Conservation (phyloP, 2,888 invertebrate genomes). For the Seira musarum region DNA sequence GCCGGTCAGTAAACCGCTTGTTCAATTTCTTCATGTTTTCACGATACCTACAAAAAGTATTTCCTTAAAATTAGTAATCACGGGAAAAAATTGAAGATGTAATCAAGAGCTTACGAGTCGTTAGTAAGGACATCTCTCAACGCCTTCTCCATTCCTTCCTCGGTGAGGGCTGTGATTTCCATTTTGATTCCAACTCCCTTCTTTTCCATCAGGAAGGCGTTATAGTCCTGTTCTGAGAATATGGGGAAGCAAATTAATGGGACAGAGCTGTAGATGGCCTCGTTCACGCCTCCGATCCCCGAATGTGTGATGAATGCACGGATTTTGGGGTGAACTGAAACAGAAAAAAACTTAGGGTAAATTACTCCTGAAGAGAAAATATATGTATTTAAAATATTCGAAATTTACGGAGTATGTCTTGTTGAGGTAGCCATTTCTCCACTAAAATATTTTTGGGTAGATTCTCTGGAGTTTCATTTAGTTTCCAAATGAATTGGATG, state of each 20-base stretch:
- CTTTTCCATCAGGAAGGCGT: constrained; percentile 47
- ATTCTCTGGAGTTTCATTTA: constrained; percentile 10
- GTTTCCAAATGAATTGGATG: constrained; percentile 58
- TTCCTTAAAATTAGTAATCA: no score
- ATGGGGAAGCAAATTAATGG: constrained; percentile 55
- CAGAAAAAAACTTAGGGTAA: background rate
- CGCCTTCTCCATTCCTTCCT: constrained; percentile 43
- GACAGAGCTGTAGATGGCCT: constrained; percentile 59
- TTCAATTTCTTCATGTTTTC: constrained; percentile 47
- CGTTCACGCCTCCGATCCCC: constrained; percentile 62
- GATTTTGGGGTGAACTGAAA: constrained; percentile 62
- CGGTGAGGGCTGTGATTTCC: constrained; percentile 52
- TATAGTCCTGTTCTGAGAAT: constrained; percentile 64
- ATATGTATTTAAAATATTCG: no score
- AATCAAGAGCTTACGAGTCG: constrained; percentile 19
- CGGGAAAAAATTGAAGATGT: no score
- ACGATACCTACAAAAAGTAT: constrained; percentile 36
- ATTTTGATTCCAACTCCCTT: constrained; percentile 54
- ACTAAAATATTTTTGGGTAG: constrained; percentile 34
- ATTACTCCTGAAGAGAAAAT: background rate
- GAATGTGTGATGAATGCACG: constrained; percentile 62
- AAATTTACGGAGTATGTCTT: constrained; percentile 40
- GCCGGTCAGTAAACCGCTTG: constrained; percentile 39
- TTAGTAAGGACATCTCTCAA: constrained; percentile 45
- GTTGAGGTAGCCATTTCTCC: constrained; percentile 47